Percentiles rank a stretch among this genome's conserved stretches.
These are phyloP conservation scores for Caenorhabditis plicata DNA, from an alignment of 2,888 invertebrate genomes.

Conservation along the genomic window DNA sequence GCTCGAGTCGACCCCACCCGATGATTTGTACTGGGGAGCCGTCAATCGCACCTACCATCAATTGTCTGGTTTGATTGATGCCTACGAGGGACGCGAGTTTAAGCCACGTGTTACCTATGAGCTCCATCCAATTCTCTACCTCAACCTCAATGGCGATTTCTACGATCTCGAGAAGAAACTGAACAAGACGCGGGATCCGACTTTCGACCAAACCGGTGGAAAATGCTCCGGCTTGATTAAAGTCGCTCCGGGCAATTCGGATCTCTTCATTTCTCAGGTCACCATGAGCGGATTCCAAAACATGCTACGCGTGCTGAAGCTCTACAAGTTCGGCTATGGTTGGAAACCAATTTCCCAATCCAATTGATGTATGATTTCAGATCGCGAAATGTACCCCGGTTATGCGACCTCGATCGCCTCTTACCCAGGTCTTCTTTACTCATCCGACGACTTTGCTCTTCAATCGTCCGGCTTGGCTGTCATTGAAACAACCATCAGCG, in stretches of 20 bases:
- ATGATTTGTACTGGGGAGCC: conserved; percentile 63
- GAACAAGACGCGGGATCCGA: conserved; percentile 63
- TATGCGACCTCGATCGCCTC: conserved; percentile 61
- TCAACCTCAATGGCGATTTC: conserved; percentile 62
- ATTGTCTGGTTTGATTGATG: conserved; percentile 53
- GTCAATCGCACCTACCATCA: conserved; percentile 59
- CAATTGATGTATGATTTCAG: conserved; percentile 28
- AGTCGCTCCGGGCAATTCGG: conserved; percentile 61
- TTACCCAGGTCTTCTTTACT: conserved; percentile 65
- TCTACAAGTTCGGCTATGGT: conserved; percentile 74
- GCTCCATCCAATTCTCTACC: conserved; percentile 52
- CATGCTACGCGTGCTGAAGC: conserved; percentile 59
- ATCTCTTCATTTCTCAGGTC: conserved; percentile 63
- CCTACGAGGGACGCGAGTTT: conserved; percentile 43
- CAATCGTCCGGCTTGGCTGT: conserved; percentile 69
- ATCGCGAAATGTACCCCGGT: conserved; percentile 66
- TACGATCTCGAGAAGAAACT: conserved; percentile 64
- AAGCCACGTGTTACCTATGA: conserved; percentile 50
- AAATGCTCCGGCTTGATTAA: conserved; percentile 62
- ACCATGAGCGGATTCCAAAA: conserved; percentile 64
- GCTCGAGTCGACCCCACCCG: conserved; percentile 45
- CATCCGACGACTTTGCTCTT: conserved; percentile 66
- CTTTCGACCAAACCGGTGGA: conserved; percentile 47
- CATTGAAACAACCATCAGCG: conserved; percentile 79
- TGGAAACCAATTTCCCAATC: neutral